These are phyloP conservation scores for Panurus biarmicus DNA, from an alignment of 2,113 vertebrate genomes.

Conservation along the genomic window DNA sequence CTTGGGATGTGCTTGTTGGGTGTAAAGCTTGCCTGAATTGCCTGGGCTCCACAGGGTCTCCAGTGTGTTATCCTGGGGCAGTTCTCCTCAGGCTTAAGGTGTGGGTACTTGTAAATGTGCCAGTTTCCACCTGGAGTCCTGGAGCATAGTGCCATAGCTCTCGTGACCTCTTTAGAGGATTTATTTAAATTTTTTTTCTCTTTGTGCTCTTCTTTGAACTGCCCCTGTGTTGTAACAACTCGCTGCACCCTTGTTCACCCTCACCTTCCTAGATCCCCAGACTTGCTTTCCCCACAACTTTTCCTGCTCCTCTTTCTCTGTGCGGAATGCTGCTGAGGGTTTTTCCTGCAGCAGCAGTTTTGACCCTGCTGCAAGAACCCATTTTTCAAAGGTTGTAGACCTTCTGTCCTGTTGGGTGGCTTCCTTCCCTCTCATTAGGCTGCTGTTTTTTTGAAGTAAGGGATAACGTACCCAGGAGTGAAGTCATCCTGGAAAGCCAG, in stretches of 20 bases:
- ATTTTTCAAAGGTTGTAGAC: not conserved
- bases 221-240: fast-evolving
- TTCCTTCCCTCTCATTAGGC: not conserved
- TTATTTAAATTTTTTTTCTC: not conserved
- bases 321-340: not conserved
- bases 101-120: fast-evolving
- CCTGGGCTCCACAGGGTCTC: not conserved
- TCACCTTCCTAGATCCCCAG: not conserved
- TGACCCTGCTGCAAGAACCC: not conserved
- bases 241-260: fast-evolving
- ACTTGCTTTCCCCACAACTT: fast-evolving
- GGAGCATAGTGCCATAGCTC: not conserved
- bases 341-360: not conserved
- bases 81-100: not conserved
- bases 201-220: not conserved
- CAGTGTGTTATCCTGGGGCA: not conserved
- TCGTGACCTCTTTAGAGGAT: not conserved
- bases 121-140: not conserved
- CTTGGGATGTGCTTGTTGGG: not conserved
- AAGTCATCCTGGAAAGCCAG: not conserved
- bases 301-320: not conserved
- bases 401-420: not conserved
- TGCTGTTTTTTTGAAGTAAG: not conserved
- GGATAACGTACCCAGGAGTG: not conserved
- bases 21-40: not conserved